Evolutionary conservation across 2,797 vertebrate species (phyloP), one percentile per base, ranked within the genome.

Genomic region (Gephyroberyx darwinii): DNA sequence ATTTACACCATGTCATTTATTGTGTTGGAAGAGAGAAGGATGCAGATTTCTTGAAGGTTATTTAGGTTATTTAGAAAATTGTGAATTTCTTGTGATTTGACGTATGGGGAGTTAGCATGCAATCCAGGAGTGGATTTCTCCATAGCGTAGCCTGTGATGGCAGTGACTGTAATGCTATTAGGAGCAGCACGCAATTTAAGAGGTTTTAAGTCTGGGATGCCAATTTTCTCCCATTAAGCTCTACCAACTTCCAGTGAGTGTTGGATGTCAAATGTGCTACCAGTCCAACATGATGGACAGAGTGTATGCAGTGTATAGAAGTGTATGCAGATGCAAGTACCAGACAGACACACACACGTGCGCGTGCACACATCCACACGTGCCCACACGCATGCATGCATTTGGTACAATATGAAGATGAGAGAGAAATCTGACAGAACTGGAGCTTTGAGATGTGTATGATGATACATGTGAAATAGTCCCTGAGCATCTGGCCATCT

Each of bases 81-180:
- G n/a, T 5, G 41, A 67, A 14, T 30, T 57, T 62, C 13, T 61
- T 45, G 45, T 71, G 45, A 64, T 86, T 82, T 82, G 65, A 69
- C 60, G 69, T 58, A 56, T 73, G 66, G 45, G 61, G 63, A 71
- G 22, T 78, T 55, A 80, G 66, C 19, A 20, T 52, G 52, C 64
- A 70, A 71, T 69, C 71, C 71, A 78, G 75, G 60, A 75, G 67
- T 59, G 61, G 64, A 67, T 64, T 77, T 53, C 65, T 71, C 58
- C 3, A 3, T 16, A 45, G 61, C 51, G 30, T n/a, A 26, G 43
- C 51, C 55, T 54, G 66, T 60, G 71, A 75, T 63, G 57, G 72
- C 35, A 73, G 33, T 80, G 74, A 82, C 59, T 84, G 66, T 91
- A 90, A 90, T 84, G 75, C 78, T 87, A 81, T 90, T 90, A 89